A percentile compares a stretch with the other conserved stretches of the same genome.
Evolutionary conservation across 2,113 vertebrate species (phyloP).

Genomic region (Pantherophis guttatus): DNA sequence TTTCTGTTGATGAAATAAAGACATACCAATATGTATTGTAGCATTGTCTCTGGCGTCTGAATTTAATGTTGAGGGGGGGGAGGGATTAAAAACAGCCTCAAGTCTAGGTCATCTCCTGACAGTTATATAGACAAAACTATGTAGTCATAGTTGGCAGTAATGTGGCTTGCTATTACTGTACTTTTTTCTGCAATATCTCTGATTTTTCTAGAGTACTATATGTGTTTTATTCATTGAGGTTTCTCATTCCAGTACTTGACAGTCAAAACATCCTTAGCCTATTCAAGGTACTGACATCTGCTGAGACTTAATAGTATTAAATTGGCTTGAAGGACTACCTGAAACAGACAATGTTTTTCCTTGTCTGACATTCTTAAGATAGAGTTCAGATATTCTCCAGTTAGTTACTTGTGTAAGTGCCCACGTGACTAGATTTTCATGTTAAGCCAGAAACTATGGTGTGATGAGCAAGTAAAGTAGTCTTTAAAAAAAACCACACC

Average conservation of each 20-base stretch:
- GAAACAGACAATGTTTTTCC: not conserved
- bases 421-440: not conserved
- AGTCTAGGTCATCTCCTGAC: not conserved
- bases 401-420: not conserved
- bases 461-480: not conserved
- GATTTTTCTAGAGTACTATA: not conserved
- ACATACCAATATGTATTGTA: conserved; percentile 92
- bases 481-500: not conserved
- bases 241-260: not conserved
- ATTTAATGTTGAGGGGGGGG: not conserved
- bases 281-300: not conserved
- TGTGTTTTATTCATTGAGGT: not conserved
- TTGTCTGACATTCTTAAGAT: not conserved
- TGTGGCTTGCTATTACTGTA: not conserved
- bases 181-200: not conserved
- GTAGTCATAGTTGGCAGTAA: not conserved
- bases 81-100: not conserved
- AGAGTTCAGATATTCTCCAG: not conserved
- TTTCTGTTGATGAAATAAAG: conserved; percentile 99
- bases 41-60: conserved; percentile 39
- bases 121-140: not conserved
- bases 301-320: not conserved
- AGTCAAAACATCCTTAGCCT: not conserved
- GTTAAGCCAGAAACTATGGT: not conserved
- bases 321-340: not conserved